Percentiles rank a stretch among this genome's conserved stretches.
Conservation (phyloP, 2,113 vertebrate genomes). For the Alligator mississippiensis region DNA sequence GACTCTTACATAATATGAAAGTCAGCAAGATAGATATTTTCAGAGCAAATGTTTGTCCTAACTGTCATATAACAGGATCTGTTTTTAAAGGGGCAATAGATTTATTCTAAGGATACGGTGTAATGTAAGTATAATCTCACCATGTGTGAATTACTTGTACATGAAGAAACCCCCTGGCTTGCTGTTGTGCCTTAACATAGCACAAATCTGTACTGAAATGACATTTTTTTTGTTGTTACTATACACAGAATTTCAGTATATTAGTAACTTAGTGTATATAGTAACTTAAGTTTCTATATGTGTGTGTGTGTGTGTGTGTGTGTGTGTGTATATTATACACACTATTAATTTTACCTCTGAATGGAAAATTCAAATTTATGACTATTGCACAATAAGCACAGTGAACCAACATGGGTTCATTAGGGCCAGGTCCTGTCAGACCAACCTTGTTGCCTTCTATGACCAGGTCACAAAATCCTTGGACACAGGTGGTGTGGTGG, state of each 20-base stretch:
- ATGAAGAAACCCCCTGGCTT: too few species aligned
- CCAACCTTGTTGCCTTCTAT: too few species aligned
- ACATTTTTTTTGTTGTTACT: background rate
- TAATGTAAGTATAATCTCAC: background rate
- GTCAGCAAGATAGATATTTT: background rate
- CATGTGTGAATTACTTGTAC: too few species aligned
- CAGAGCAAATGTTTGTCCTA: background rate
- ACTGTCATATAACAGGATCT: background rate
- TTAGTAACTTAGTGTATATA: too few species aligned
- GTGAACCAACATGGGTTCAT: too few species aligned
- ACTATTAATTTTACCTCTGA: background rate
- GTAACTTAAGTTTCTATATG: too few species aligned
- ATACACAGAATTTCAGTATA: background rate
- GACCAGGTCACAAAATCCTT: too few species aligned
- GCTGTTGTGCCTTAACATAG: too few species aligned
- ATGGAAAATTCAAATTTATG: constrained; percentile 10
- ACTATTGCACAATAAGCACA: background rate
- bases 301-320: too few species aligned
- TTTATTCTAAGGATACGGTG: constrained; percentile 16
- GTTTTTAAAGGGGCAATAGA: background rate
- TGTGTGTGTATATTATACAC: background rate
- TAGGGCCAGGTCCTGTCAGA: too few species aligned
- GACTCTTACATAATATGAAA: background rate
- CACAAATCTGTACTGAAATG: background rate
- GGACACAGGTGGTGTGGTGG: too few species aligned